phyloP scores from a whole-genome alignment of 2,797 vertebrate genomes.

The Mergus octosetaceus region DNA sequence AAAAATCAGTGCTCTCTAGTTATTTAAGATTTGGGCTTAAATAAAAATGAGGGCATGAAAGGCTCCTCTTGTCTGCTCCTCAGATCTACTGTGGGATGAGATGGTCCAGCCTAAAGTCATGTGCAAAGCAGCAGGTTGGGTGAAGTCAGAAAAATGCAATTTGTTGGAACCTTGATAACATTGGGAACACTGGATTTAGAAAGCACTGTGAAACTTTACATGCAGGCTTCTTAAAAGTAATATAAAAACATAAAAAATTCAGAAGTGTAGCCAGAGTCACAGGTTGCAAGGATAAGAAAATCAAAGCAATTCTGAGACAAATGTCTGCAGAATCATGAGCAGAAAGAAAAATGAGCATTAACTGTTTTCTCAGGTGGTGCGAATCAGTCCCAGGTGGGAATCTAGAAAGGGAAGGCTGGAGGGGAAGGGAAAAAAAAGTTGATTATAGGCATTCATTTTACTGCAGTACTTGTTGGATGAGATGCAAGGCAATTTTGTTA shows the following conservation, averaged over 20 bases:
- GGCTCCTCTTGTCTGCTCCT: not conserved
- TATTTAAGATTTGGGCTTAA: not conserved
- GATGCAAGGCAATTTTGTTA: not conserved
- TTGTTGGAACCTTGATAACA: not conserved
- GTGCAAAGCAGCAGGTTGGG: not conserved
- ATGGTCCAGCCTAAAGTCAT: not conserved
- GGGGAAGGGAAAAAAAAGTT: not conserved
- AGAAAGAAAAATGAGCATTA: not conserved
- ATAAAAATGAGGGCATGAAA: not conserved
- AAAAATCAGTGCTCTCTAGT: not conserved
- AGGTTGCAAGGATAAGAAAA: not conserved
- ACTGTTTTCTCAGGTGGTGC: not conserved
- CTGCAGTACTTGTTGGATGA: not conserved
- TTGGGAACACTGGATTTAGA: not conserved
- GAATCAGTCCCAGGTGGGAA: not conserved
- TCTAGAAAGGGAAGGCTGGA: not conserved
- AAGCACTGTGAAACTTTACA: not conserved
- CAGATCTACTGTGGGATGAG: not conserved
- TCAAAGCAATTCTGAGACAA: not conserved
- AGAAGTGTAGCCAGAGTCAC: no score
- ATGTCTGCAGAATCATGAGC: not conserved
- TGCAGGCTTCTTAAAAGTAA: not conserved
- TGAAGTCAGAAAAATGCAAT: not conserved
- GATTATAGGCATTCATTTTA: not conserved
- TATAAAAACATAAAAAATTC: not conserved